These are phyloP conservation scores for Proterorhinus semilunaris DNA, from an alignment of 2,113 vertebrate genomes.

Conservation along the genomic window DNA sequence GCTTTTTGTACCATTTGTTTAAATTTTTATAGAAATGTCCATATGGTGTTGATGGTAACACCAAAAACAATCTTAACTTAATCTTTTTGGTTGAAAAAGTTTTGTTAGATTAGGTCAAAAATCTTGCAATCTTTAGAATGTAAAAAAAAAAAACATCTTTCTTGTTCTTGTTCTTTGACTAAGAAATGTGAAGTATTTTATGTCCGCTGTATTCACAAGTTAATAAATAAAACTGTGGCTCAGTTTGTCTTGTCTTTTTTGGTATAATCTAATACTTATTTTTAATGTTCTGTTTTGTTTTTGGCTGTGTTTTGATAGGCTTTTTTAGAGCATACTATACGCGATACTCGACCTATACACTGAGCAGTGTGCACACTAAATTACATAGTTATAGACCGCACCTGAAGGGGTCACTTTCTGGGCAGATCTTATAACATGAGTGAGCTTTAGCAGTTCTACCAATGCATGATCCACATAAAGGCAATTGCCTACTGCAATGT, in stretches of 20 bases:
- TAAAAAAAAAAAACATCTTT: constrained; percentile 44
- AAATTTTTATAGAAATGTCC: constrained; percentile 67
- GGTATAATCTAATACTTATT: no score
- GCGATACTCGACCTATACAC: neutral
- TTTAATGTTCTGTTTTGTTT: no score
- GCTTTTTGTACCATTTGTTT: constrained; percentile 68
- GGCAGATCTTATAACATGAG: no score
- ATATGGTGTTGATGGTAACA: constrained; percentile 64
- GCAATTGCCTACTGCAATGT: no score
- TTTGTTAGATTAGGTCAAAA: constrained; percentile 37
- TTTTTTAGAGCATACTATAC: no score
- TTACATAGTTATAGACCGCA: neutral
- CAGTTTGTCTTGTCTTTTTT: neutral
- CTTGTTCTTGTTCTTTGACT: constrained; percentile 51
- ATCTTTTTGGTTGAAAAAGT: constrained; percentile 66
- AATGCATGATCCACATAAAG: no score
- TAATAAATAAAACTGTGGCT: constrained; percentile 64
- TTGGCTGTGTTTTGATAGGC: no score
- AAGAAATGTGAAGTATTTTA: constrained; percentile 67
- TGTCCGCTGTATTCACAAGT: constrained; percentile 55
- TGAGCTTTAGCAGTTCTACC: no score
- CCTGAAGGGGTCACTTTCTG: no score
- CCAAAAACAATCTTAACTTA: constrained; percentile 59
- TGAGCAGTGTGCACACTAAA: neutral
- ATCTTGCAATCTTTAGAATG: constrained; percentile 43